These are phyloP conservation scores for Lepisosteus osseus DNA, from an alignment of 2,113 vertebrate species.

Conservation along the genomic window DNA sequence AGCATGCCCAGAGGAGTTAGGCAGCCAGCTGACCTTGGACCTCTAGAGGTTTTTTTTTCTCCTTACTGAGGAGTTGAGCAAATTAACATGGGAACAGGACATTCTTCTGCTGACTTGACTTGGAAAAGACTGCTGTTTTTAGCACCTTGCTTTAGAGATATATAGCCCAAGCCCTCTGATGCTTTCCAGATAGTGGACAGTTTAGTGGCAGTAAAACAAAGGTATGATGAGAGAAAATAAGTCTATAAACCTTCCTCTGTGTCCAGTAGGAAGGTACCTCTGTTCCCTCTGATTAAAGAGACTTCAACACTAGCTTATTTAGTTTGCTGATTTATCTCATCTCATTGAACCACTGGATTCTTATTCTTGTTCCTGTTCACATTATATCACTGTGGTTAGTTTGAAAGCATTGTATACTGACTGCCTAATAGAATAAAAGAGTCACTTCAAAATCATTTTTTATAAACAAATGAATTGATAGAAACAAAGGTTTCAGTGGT, in stretches of 20 bases:
- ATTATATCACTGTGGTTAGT: conserved; percentile 17
- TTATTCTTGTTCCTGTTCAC: conserved; percentile 19
- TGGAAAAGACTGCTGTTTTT: too few relatives aligned
- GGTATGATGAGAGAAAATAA: conserved; percentile 13
- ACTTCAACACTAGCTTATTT: conserved; percentile 21
- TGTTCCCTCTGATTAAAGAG: conserved; percentile 32
- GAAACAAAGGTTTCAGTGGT: too few relatives aligned
- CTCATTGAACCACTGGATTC: conserved; percentile 14
- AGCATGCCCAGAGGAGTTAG: too few relatives aligned
- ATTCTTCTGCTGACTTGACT: too few relatives aligned
- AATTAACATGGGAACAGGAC: too few relatives aligned
- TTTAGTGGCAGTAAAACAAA: conserved; percentile 7
- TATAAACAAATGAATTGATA: conserved; percentile 2
- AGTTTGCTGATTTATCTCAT: conserved; percentile 35
- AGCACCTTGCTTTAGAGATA: too few relatives aligned
- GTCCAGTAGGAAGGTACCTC: conserved; percentile 20
- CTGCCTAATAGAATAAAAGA: conserved; percentile 12
- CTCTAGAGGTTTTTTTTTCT: too few relatives aligned
- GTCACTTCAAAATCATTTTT: conserved; percentile 22
- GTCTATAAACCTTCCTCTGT: conserved; percentile 28
- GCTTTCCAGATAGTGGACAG: conserved; percentile 1
- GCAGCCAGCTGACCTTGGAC: too few relatives aligned
- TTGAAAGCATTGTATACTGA: conserved; percentile 3
- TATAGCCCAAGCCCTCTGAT: neutral
- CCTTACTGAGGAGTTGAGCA: too few relatives aligned